These are phyloP conservation scores for Choreutis nemorana DNA, from an alignment of 2,888 invertebrate genomes.

Conservation along the genomic window DNA sequence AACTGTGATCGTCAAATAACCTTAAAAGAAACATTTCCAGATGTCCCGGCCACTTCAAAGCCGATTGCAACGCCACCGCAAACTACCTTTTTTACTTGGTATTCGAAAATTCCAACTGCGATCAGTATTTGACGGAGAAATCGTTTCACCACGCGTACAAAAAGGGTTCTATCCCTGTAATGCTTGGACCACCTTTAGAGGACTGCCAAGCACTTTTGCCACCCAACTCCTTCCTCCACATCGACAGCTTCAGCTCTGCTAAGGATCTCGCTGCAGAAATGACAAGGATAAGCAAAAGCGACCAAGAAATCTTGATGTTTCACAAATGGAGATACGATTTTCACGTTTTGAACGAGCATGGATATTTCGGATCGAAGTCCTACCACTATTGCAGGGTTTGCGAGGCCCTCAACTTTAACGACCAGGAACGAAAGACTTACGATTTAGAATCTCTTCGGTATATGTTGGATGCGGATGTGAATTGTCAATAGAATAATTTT, in stretches of 20 bases:
- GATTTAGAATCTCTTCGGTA: conserved; percentile 10
- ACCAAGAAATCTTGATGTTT: conserved; percentile 38
- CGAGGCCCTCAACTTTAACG: conserved; percentile 72
- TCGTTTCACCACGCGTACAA: conserved; percentile 70
- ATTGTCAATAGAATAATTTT: not conserved
- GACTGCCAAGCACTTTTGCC: conserved; percentile 64
- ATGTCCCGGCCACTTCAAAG: conserved; percentile 70
- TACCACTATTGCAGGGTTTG: conserved; percentile 71
- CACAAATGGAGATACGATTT: conserved; percentile 70
- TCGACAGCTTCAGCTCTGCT: conserved; percentile 60
- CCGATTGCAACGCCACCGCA: conserved; percentile 64
- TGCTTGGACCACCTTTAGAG: conserved; percentile 66
- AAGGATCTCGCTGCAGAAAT: conserved; percentile 61
- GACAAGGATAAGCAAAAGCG: conserved; percentile 35
- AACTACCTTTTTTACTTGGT: conserved; percentile 74
- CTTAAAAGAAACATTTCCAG: no score
- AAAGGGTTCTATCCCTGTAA: conserved; percentile 70
- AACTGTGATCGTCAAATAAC: no score
- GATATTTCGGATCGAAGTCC: conserved; percentile 69
- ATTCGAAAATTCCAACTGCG: conserved; percentile 75
- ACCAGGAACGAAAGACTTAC: conserved; percentile 23
- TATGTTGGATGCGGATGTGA: conserved; percentile 2
- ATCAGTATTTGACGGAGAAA: conserved; percentile 76
- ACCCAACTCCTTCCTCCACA: conserved; percentile 69
- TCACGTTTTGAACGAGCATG: conserved; percentile 70